A percentile compares a stretch with the other conserved stretches of the same genome.
Conservation (phyloP, 1,140 invertebrate species). For the Ericerus pela region DNA sequence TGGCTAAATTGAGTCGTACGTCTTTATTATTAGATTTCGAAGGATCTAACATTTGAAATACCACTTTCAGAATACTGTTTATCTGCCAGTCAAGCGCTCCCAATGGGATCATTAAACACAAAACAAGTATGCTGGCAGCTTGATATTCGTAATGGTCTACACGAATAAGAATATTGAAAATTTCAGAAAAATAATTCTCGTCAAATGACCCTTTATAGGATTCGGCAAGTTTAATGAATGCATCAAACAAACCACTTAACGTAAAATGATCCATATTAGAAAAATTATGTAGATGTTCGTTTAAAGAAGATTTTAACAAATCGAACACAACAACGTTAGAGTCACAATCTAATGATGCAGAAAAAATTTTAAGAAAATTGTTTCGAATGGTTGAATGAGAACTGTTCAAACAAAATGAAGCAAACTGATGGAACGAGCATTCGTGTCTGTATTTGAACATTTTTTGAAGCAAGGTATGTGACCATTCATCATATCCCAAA, state of each 20-base stretch:
- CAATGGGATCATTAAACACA: background rate
- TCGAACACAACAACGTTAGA: no score
- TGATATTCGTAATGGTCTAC: background rate
- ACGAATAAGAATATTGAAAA: background rate
- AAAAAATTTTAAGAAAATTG: no score
- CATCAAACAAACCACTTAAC: no score
- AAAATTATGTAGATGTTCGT: no score
- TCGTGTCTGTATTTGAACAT: no score
- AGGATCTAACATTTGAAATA: background rate
- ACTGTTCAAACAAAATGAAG: no score
- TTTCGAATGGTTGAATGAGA: no score
- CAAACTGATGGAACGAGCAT: no score
- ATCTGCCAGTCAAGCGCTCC: background rate
- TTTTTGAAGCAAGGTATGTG: background rate
- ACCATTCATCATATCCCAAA: background rate
- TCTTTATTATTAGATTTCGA: background rate
- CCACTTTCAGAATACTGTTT: background rate
- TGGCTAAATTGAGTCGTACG: background rate
- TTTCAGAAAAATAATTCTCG: background rate
- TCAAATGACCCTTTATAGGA: background rate
- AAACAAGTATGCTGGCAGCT: background rate
- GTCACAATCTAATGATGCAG: no score
- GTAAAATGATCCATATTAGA: no score
- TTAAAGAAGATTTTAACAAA: no score
- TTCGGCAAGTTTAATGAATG: background rate